A percentile compares a stretch with the other conserved stretches of the same genome.
phyloP scores from a whole-genome alignment of 37 sponge, comb jelly and placozoan species.

The Aphrocallistes beatrix region DNA sequence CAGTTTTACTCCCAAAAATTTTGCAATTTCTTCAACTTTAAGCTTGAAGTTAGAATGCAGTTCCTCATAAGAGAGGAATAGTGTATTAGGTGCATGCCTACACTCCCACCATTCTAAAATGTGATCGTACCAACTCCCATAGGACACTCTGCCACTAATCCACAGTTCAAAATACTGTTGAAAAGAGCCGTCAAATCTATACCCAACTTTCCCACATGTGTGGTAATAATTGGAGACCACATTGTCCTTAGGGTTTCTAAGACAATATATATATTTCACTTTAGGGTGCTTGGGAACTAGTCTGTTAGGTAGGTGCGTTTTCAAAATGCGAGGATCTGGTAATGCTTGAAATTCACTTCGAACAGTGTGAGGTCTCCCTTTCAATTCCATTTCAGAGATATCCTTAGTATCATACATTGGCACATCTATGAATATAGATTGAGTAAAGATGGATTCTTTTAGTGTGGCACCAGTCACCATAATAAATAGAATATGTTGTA shows the following conservation, averaged over 20 bases:
- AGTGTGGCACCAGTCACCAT: background rate
- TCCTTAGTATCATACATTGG: background rate
- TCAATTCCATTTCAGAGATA: background rate
- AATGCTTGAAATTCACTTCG: background rate
- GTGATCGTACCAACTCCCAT: constrained; percentile 40
- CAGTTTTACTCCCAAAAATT: background rate
- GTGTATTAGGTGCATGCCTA: constrained; percentile 24
- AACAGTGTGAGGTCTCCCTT: background rate
- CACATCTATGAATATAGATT: background rate
- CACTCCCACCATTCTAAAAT: constrained; percentile 29
- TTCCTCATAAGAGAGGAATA: constrained; percentile 31
- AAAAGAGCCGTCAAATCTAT: constrained; percentile 14
- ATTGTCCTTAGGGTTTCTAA: constrained; percentile 49
- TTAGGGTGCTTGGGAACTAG: constrained; percentile 26
- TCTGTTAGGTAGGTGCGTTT: constrained; percentile 37
- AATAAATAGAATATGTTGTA: constrained; percentile 13
- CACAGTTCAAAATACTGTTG: constrained; percentile 21
- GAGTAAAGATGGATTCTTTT: background rate
- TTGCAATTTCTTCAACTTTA: background rate
- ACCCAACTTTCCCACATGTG: background rate
- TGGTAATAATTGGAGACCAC: constrained; percentile 42
- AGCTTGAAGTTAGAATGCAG: background rate
- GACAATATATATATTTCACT: constrained; percentile 46
- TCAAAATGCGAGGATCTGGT: constrained; percentile 37
- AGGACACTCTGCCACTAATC: constrained; percentile 19